Evolutionary conservation across 2,113 vertebrate genomes (phyloP).

Genomic region (Ptilonorhynchus violaceus): DNA sequence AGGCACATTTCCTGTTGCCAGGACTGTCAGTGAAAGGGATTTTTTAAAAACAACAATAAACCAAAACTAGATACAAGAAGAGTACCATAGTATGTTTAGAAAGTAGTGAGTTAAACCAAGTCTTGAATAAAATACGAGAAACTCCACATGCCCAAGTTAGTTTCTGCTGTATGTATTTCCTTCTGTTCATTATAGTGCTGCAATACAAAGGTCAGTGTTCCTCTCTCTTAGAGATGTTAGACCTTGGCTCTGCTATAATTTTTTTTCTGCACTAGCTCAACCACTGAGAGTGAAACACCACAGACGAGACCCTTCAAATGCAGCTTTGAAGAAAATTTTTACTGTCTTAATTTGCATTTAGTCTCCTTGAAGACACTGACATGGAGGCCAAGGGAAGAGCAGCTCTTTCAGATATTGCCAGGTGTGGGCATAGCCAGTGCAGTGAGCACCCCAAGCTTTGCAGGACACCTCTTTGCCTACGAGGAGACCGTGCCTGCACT

Average conservation of each 20-base stretch:
- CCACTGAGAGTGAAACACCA: not conserved
- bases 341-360: not conserved
- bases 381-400: not conserved
- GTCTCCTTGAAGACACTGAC: not conserved
- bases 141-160: not conserved
- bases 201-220: not conserved
- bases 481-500: not conserved
- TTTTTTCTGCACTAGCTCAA: not conserved
- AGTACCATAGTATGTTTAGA: not conserved
- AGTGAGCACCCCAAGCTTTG: not conserved
- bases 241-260: not conserved
- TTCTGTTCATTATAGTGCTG: not conserved
- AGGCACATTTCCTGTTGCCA: not conserved
- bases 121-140: not conserved
- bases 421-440: not conserved
- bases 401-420: not conserved
- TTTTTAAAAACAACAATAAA: not conserved
- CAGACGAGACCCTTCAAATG: not conserved
- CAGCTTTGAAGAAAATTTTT: not conserved
- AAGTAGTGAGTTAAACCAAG: not conserved
- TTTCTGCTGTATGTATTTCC: not conserved
- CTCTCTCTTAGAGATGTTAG: not conserved
- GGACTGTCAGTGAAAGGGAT: not conserved
- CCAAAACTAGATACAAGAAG: not conserved
- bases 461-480: not conserved